These are phyloP conservation scores for Pterocles orientalis DNA, from an alignment of 2,113 vertebrate species.

Conservation along the genomic window DNA sequence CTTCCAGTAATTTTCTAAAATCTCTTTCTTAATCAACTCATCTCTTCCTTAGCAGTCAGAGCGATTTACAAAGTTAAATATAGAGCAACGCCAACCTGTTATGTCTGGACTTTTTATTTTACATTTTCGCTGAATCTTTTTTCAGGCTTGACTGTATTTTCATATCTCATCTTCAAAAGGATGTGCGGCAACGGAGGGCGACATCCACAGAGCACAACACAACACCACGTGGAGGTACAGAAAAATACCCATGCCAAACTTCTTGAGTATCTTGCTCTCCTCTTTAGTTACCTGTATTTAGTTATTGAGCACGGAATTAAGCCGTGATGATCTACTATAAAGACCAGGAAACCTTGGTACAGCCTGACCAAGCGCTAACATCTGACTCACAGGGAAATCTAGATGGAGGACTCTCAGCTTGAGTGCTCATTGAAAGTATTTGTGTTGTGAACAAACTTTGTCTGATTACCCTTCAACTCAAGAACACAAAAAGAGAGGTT, in stretches of 20 bases:
- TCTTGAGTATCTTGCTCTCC: not conserved
- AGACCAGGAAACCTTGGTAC: not conserved
- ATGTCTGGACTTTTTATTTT: not conserved
- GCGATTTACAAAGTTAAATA: not conserved
- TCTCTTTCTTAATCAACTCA: not conserved
- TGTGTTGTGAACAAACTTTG: not conserved
- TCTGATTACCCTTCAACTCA: not conserved
- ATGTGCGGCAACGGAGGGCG: rapidly evolving
- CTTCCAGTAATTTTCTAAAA: constrained; percentile 27
- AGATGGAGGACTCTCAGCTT: not conserved
- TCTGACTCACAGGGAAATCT: not conserved
- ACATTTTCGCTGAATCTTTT: not conserved
- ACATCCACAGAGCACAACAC: rapidly evolving
- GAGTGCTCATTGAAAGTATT: not conserved
- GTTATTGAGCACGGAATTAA: not conserved
- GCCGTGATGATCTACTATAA: not conserved
- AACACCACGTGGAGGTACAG: rapidly evolving
- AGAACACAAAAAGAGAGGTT: not conserved
- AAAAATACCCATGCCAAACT: not conserved
- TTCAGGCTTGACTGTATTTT: not conserved
- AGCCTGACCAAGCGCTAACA: not conserved
- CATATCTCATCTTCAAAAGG: not conserved
- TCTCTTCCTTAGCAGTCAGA: not conserved
- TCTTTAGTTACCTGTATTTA: not conserved
- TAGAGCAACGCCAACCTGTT: not conserved